Base-by-base conservation (phyloP, 1,140 invertebrate genomes). In the Euborellia annulipes region DNA sequence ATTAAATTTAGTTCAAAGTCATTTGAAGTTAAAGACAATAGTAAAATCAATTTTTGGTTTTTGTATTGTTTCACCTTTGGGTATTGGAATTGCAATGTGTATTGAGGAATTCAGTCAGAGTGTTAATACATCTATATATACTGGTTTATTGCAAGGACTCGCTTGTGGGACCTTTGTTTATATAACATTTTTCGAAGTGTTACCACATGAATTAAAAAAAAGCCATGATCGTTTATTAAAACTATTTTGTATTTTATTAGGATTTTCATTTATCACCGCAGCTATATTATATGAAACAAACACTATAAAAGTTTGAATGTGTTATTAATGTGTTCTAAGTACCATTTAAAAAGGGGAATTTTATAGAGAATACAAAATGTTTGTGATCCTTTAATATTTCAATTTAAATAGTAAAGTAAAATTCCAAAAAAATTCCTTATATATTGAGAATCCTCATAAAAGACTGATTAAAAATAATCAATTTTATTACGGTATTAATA, bases 101-200 rank as follows among this genome's bases (percentile, higher is more conserved):
- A 57, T 68, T 22, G 52, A 68, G 43, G 48, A 56, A 36, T 41
- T 53, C 47, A 45, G 55, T 8, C 46, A 59, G 39, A 48, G 41
- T 22, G 8, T 61, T 2, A 49, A 58, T 14, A 62, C 68, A 0
- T 52, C 57, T 19, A 43, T 73, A 9, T 52, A 65, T 7, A 68
- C 66, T 56, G 71, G 69, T 3, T 54, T 70, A 40, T 57, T 79
- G 13, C 70, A 75, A 54, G 72, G 71, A 14, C 53, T 79, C 37
- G 73, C 77, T 13, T 72, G 72, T 56, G 78, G 78, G 23, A 81
- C 78, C 13, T 81, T 81, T 54, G 54, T 81, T 0, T 81, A 79
- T 59, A 70, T 81, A 9, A 77, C 75, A 3, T 78, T 78, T 50
- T 75, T 81, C 57, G 78, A 81, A 64, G 68, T 80, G 13, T 57